These are phyloP conservation scores for Sylvietta virens DNA, from an alignment of 2,113 vertebrate species.

Conservation along the genomic window DNA sequence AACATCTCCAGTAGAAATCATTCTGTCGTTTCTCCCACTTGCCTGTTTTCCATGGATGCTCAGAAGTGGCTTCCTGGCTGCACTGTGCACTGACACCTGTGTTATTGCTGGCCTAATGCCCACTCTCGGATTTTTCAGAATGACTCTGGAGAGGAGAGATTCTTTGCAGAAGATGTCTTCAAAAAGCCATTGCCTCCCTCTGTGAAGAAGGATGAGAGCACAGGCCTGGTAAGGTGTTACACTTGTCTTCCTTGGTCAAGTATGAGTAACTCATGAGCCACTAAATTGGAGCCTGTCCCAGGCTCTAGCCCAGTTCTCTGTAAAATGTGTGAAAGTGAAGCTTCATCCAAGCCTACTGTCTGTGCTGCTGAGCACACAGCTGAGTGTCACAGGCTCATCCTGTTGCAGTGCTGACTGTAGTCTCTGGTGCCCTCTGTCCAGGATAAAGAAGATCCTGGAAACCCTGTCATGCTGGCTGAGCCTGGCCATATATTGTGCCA, in stretches of 20 bases:
- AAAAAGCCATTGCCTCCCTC: conserved; percentile 92
- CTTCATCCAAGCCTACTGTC: not conserved
- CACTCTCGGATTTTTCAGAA: conserved; percentile 63
- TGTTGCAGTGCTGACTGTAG: not conserved
- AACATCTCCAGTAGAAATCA: not conserved
- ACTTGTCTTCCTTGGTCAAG: not conserved
- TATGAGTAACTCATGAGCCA: not conserved
- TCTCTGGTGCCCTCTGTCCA: not conserved
- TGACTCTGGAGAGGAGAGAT: conserved; percentile 61
- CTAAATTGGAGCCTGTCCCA: not conserved
- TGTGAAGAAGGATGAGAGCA: conserved; percentile 83
- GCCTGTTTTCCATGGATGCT: not conserved
- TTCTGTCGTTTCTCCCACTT: not conserved
- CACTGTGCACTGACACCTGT: not conserved
- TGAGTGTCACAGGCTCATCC: not conserved
- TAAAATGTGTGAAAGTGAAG: not conserved
- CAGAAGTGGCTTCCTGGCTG: not conserved
- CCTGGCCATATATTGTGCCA: not conserved
- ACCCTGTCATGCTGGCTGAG: not conserved
- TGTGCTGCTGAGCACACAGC: not conserved
- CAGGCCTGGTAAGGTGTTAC: conserved; percentile 68
- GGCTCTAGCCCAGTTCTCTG: not conserved
- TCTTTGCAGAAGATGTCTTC: conserved; percentile 85
- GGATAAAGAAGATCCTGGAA: not conserved
- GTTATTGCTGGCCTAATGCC: not conserved